Percentiles rank a stretch among this genome's conserved stretches.
Evolutionary conservation across 2,888 invertebrate genomes (phyloP).

Genomic region (Plebejus argus): DNA sequence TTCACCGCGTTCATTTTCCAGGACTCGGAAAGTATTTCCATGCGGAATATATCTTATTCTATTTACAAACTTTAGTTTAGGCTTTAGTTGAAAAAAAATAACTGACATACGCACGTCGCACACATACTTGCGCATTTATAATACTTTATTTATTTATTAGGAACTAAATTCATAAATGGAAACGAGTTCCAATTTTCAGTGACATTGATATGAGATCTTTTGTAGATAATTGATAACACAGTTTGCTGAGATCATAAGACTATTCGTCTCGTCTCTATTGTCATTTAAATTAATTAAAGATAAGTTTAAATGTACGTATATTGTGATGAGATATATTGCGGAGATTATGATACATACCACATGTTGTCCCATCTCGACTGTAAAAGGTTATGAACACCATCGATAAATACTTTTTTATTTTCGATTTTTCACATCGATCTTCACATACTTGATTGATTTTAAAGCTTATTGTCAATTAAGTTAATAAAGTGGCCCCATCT

Average conservation of each 20-base stretch:
- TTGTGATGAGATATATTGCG: not conserved
- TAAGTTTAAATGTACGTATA: not conserved
- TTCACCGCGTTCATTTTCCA: too few relatives aligned
- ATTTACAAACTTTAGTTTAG: too few relatives aligned
- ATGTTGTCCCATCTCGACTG: not conserved
- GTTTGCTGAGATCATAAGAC: not conserved
- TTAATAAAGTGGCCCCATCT: too few relatives aligned
- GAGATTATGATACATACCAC: not conserved
- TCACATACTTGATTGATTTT: too few relatives aligned
- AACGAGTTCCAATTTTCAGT: not conserved
- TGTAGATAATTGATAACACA: not conserved
- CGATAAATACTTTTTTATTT: not conserved
- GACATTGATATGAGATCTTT: not conserved
- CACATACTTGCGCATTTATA: too few relatives aligned
- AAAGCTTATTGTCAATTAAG: too few relatives aligned
- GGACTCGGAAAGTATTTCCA: too few relatives aligned
- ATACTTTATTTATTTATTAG: too few relatives aligned
- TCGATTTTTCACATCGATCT: not conserved
- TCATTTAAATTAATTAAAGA: not conserved
- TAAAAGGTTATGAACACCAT: not conserved
- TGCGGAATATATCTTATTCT: too few relatives aligned
- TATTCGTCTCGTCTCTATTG: conserved; percentile 1
- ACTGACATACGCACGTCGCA: too few relatives aligned
- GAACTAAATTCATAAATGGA: not conserved
- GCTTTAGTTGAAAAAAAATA: too few relatives aligned